These are phyloP conservation scores for Orthonyx spaldingii DNA, from an alignment of 2,113 vertebrate genomes.

Conservation along the genomic window DNA sequence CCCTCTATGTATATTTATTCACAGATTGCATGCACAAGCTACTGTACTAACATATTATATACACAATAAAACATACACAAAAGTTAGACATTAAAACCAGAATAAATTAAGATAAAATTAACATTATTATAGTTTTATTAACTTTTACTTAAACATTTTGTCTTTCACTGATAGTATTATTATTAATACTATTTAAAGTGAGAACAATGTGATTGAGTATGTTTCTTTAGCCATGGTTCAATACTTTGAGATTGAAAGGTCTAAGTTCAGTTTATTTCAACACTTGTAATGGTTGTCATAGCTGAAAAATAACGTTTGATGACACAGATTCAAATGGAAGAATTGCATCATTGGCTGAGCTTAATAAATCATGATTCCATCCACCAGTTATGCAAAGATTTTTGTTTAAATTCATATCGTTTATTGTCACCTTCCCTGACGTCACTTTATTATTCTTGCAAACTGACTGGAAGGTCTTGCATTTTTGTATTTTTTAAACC, in stretches of 20 bases:
- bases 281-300: background rate
- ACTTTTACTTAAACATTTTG: too few species aligned
- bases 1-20: background rate
- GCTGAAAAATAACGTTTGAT: background rate
- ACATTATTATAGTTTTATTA: background rate
- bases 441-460: background rate
- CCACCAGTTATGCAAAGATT: background rate
- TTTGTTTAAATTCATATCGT: background rate
- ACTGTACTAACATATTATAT: background rate
- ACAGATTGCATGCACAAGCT: background rate
- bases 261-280: background rate
- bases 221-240: background rate
- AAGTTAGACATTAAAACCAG: background rate
- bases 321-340: background rate
- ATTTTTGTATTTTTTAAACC: background rate
- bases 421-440: background rate
- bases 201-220: background rate
- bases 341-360: background rate
- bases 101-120: background rate
- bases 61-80: background rate
- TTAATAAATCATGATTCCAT: background rate
- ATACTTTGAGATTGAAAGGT: background rate
- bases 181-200: background rate
- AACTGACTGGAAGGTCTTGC: background rate
- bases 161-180: background rate